These are phyloP conservation scores for Coenobita brevimanus DNA, from an alignment of 1,140 invertebrate species.

Conservation along the genomic window DNA sequence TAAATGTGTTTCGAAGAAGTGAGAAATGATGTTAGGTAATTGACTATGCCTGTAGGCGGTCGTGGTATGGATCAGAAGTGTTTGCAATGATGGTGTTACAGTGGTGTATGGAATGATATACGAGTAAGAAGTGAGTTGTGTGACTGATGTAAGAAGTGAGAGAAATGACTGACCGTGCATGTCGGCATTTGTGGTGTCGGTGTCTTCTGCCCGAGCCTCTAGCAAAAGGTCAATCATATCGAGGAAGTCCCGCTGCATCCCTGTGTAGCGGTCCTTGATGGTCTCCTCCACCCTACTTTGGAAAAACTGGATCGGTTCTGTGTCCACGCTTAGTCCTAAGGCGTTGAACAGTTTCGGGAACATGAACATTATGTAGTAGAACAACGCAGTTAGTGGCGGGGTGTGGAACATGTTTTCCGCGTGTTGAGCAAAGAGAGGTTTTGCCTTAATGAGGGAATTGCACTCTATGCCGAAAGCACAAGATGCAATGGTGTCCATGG, in stretches of 20 bases:
- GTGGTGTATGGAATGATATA: too few species aligned
- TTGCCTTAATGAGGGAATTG: conserved; percentile 76
- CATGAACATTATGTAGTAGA: not conserved
- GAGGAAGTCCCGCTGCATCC: not conserved
- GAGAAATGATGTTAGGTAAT: too few species aligned
- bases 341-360: not conserved
- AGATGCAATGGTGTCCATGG: conserved; percentile 78
- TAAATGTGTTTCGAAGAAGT: too few species aligned
- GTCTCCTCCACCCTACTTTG: not conserved
- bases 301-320: not conserved
- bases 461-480: conserved; percentile 78
- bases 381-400: not conserved
- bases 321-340: conserved; percentile 69
- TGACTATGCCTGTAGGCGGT: too few species aligned
- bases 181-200: not conserved
- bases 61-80: too few species aligned
- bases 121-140: too few species aligned
- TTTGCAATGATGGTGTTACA: too few species aligned
- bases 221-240: conserved; percentile 29
- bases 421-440: conserved; percentile 68
- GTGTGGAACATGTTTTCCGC: not conserved
- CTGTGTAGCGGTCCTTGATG: not conserved
- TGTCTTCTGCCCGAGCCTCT: not conserved
- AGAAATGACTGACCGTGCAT: not conserved
- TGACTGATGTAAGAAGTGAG: too few species aligned